Evolutionary conservation across 2,113 vertebrate species (phyloP).

Genomic region (Podocnemis expansa): DNA sequence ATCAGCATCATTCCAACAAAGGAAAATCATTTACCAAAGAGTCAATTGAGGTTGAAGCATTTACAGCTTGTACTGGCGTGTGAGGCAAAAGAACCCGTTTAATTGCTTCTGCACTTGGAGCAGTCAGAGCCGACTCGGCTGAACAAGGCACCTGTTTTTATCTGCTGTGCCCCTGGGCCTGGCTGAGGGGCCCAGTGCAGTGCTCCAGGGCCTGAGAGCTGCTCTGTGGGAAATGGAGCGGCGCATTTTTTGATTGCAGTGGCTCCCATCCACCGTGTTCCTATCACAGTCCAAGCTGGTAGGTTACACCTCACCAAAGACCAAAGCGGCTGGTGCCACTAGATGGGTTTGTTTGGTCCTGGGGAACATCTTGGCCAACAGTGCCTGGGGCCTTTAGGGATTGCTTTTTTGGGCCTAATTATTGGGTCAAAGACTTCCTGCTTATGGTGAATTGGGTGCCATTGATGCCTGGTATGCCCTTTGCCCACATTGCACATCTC

Average conservation of each 20-base stretch:
- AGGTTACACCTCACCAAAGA: neutral
- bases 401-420: neutral
- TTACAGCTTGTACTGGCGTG: slow-evolving; percentile 68
- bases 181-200: slow-evolving; percentile 22
- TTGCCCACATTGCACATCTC: neutral
- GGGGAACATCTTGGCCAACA: neutral
- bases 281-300: neutral
- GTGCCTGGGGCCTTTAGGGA: neutral
- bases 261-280: neutral
- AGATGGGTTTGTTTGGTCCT: neutral
- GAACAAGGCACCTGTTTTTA: neutral
- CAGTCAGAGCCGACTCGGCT: slow-evolving; percentile 18
- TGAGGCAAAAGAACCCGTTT: slow-evolving; percentile 63
- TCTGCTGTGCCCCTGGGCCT: neutral
- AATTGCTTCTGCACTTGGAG: slow-evolving; percentile 55
- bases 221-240: neutral
- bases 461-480: neutral
- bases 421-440: neutral
- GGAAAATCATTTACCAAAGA: slow-evolving; percentile 77
- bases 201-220: neutral
- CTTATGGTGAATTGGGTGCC: neutral
- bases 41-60: slow-evolving; percentile 78
- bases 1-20: slow-evolving; percentile 77
- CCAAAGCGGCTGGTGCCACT: neutral
- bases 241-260: neutral